Evolutionary conservation across 2,797 vertebrate genomes (phyloP), one percentile per base, ranked within the genome.

Genomic region (Petrocephalus schoutedeni): DNA sequence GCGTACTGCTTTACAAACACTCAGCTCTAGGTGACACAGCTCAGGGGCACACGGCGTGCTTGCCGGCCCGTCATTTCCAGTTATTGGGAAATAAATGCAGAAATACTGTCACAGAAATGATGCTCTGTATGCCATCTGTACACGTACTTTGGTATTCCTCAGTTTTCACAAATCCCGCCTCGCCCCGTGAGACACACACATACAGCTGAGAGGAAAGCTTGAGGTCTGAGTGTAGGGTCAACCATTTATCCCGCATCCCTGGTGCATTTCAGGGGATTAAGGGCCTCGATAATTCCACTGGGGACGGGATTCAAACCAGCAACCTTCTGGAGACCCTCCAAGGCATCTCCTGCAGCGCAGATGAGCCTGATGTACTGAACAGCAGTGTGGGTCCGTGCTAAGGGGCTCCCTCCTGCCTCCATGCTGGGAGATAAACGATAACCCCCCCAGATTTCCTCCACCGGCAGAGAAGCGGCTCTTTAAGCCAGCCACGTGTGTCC

Each of bases 401-500:
- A 21, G 74, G 41, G 74, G n/a, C 41, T 49, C 41, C 74, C n/a
- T 49, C 74, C 7, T 49, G 74, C 19, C 19, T n/a, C 36, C 41
- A 80, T 80, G 16, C 45, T 80, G 7, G 41, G 41, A 80, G n/a
- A 21, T 21, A 49, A 49, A 80, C 8, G 74, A 45, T 49, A 80
- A 80, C 45, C 74, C 41, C 41, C 74, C 16, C 16, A 49, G 41
- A 49, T 80, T 49, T 21, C 74, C 74, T 49, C 41, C 8, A 10
- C 45, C 16, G 16, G 19, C 45, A 49, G 16, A 45, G 16, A 41
- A 80, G 74, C 49, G 56, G 54, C 54, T 85, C 23, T 56, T 54
- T 53, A 56, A 54, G 51, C 28, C 82, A 61, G 88, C 85, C 88
- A 28, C 89, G 53, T 88, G 86, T 91, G 90, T 91, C 91, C 89